Percentiles rank a stretch among this genome's conserved stretches.
These are phyloP conservation scores for Rutpela maculata DNA, from an alignment of 2,888 invertebrate species.

Conservation along the genomic window DNA sequence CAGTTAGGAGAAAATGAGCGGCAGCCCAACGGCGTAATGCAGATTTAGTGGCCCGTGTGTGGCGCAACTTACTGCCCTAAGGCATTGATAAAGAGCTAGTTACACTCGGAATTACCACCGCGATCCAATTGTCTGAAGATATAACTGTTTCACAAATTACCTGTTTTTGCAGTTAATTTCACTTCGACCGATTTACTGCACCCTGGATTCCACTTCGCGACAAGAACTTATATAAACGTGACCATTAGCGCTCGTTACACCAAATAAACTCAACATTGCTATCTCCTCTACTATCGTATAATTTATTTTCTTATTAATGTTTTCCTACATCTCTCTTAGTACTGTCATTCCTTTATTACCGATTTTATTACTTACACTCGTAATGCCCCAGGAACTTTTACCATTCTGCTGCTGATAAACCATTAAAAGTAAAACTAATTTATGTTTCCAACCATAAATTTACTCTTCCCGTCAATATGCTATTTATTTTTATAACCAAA, in stretches of 20 bases:
- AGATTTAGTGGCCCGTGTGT: constrained; percentile 71
- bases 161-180: constrained; percentile 68
- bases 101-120: constrained; percentile 66
- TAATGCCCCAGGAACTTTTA: constrained; percentile 20
- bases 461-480: background rate
- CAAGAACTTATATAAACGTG: constrained; percentile 62
- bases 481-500: background rate
- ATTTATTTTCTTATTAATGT: constrained; percentile 46
- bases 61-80: constrained; percentile 68
- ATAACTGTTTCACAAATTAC: constrained; percentile 70
- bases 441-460: background rate
- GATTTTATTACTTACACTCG: constrained; percentile 30
- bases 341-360: constrained; percentile 53
- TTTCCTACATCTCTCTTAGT: constrained; percentile 29
- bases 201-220: constrained; percentile 59
- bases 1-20: constrained; percentile 71
- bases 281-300: constrained; percentile 40
- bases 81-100: constrained; percentile 71
- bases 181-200: constrained; percentile 66
- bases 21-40: constrained; percentile 68
- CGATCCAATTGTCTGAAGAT: constrained; percentile 70
- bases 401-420: background rate
- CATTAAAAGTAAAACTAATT: constrained; percentile 6
- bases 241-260: constrained; percentile 55
- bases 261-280: constrained; percentile 48